Base-by-base conservation (phyloP, 1,140 invertebrate genomes). In the Orussus abietinus region DNA sequence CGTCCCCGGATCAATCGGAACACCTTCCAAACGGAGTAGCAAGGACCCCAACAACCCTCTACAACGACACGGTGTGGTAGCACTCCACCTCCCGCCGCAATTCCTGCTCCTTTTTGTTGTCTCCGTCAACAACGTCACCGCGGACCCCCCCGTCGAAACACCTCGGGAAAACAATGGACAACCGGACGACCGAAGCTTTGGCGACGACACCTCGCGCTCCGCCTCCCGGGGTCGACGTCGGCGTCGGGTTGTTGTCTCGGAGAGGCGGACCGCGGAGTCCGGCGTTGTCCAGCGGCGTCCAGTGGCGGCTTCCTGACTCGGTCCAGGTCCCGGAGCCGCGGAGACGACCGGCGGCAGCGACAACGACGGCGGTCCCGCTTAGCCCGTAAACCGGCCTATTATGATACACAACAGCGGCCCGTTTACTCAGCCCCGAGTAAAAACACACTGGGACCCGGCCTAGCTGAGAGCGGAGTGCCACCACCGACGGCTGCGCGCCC, bases 371-470 rank as follows among this genome's bases (percentile, higher is more conserved):
- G n/a, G n/a, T n/a, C n/a, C n/a, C n/a, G n/a, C n/a, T n/a, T 60
- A 61, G 55, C 51, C 53, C 55, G 59, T 57, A 57, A 62, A 61
- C 38, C 49, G 51, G 47, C 55, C 40, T 71, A 71, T 71, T 71
- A 71, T 71, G 65, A 71, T 71, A 71, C 68, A 71, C 66, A 71
- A 71, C 68, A 71, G 60, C 48, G 49, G 51, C 55, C 57, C 64
- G 68, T 71, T 71, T 71, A 71, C 68, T 69, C 68, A 71, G 64
- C 58, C 65, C 63, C 59, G 68, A 69, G 68, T 71, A 68, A 71
- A 71, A 71, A 71, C 68, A 71, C 59, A 71, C 68, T 71, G 68
- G 57, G 64, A 55, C 59, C 57, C 55, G 59, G 53, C 56, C 51
- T 54, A 47, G 60, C 51, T 44, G 38, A 43, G 45, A 37, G 45